Percentiles rank a stretch among this genome's conserved stretches.
These are phyloP conservation scores for Eupithecia exiguata DNA, from an alignment of 2,888 invertebrate genomes.

Conservation along the genomic window DNA sequence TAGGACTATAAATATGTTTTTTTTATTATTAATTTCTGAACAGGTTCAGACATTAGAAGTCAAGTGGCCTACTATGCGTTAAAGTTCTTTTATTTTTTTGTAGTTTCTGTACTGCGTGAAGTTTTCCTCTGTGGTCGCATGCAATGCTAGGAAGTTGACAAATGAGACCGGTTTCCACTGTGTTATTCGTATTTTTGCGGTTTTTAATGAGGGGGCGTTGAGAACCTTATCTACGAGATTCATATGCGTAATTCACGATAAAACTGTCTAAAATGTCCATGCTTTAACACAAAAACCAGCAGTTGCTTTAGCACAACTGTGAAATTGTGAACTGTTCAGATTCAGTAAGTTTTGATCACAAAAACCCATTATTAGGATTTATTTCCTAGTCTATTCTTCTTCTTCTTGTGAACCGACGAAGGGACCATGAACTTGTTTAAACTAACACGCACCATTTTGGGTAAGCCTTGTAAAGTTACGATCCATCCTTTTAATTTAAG, in stretches of 20 bases:
- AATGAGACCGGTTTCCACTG: slow-evolving; percentile 67
- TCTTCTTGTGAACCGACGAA: neutral
- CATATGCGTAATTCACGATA: slow-evolving; percentile 60
- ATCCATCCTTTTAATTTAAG: slow-evolving; percentile 35
- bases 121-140: slow-evolving; percentile 50
- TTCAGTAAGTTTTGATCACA: neutral
- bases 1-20: too few species aligned
- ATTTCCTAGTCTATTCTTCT: neutral
- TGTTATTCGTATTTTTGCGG: slow-evolving; percentile 54
- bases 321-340: neutral
- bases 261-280: slow-evolving; percentile 53
- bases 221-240: slow-evolving; percentile 70
- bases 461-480: slow-evolving; percentile 22
- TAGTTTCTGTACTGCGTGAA: slow-evolving; percentile 10
- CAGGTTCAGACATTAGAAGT: too few species aligned
- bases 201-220: slow-evolving; percentile 70
- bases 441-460: neutral
- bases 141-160: slow-evolving; percentile 71
- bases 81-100: neutral
- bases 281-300: slow-evolving; percentile 37
- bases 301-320: neutral
- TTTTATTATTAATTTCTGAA: too few species aligned
- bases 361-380: neutral
- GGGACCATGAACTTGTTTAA: neutral
- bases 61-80: neutral